Conservation (phyloP, 2,888 invertebrate genomes). For the Trisateles emortualis region DNA sequence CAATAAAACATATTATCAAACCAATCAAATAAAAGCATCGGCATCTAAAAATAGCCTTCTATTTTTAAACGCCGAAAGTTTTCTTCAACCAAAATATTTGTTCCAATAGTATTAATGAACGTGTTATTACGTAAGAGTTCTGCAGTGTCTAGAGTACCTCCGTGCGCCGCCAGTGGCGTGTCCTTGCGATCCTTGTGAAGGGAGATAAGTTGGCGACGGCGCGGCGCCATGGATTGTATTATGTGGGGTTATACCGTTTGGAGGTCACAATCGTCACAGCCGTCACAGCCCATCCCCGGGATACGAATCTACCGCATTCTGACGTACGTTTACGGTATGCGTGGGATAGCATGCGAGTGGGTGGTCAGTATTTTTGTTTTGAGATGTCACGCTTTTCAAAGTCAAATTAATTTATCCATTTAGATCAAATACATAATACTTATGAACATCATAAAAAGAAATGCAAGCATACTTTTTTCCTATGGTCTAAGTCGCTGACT, state of each 20-base stretch:
- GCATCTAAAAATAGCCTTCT: slow-evolving; percentile 7
- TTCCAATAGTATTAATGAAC: slow-evolving; percentile 28
- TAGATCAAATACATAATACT: too few species aligned
- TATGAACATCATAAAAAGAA: too few species aligned
- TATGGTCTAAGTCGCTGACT: too few species aligned
- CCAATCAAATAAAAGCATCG: too few species aligned
- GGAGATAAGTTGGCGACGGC: slow-evolving; percentile 58
- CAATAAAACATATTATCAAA: too few species aligned
- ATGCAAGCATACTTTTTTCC: too few species aligned
- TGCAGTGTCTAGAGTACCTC: slow-evolving; percentile 64
- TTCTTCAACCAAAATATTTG: slow-evolving; percentile 12
- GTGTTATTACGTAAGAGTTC: slow-evolving; percentile 57
- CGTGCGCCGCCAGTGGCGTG: slow-evolving; percentile 61
- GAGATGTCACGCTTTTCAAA: background rate
- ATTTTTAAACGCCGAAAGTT: slow-evolving; percentile 6
- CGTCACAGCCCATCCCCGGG: slow-evolving; percentile 33
- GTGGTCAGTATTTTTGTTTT: slow-evolving; percentile 8
- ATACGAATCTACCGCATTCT: slow-evolving; percentile 42
- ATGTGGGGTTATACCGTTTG: slow-evolving; percentile 41
- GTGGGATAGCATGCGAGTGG: slow-evolving; percentile 11
- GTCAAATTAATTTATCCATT: too few species aligned
- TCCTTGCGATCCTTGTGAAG: slow-evolving; percentile 59
- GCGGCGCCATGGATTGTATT: slow-evolving; percentile 60
- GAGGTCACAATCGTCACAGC: too few species aligned
- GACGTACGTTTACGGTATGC: slow-evolving; percentile 11